These are phyloP conservation scores for Cataglyphis albicans DNA, from an alignment of 2,888 invertebrate species.

Conservation along the genomic window DNA sequence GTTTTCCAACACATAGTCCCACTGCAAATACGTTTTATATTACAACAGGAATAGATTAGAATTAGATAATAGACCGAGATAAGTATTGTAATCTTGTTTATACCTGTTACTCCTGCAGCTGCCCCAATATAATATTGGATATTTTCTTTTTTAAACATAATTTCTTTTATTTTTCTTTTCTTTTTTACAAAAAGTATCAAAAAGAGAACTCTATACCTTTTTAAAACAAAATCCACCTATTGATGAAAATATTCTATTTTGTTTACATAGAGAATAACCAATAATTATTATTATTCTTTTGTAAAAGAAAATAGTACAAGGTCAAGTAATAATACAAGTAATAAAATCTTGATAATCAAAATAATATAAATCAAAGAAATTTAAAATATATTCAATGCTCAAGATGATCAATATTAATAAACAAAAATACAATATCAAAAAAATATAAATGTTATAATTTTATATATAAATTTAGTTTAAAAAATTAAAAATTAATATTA, in stretches of 20 bases:
- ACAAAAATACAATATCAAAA: background rate
- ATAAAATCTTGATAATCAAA: background rate
- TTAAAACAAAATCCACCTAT: background rate
- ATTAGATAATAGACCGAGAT: background rate
- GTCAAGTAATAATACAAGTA: background rate
- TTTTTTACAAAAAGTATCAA: background rate
- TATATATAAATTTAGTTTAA: background rate
- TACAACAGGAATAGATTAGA: background rate
- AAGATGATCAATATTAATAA: background rate
- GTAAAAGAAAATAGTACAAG: background rate
- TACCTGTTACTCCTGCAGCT: conserved; percentile 47
- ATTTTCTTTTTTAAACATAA: conserved; percentile 51
- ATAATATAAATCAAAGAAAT: background rate
- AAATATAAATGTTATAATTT: background rate
- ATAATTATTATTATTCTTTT: background rate
- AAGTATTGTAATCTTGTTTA: conserved; percentile 12
- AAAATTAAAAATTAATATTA: too few relatives aligned
- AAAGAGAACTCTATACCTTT: background rate
- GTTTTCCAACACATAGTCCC: conserved; percentile 41
- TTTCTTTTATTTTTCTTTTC: background rate
- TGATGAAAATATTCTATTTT: background rate
- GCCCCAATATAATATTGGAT: conserved; percentile 37
- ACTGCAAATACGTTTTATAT: conserved; percentile 34
- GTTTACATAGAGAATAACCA: background rate
- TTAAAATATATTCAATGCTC: background rate